Percentiles rank a stretch among this genome's conserved stretches.
phyloP scores from a whole-genome alignment of 2,888 invertebrate genomes.

The Loripinus fragilis region DNA sequence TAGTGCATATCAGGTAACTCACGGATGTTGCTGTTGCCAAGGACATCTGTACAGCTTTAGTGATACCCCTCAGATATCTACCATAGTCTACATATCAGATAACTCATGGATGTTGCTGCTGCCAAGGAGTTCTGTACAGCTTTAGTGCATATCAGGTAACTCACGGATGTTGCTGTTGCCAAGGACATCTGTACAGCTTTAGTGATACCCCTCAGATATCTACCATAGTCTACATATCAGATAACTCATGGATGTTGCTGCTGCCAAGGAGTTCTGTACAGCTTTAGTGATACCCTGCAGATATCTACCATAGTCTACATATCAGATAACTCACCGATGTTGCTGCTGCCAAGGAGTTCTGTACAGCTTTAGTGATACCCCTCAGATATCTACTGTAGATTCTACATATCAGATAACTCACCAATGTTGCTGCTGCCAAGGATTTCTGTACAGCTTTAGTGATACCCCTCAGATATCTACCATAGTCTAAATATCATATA shows the following conservation, averaged over 20 bases:
- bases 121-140: too few relatives aligned
- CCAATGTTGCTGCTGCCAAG: constrained; percentile 87
- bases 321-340: constrained; percentile 87
- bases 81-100: too few relatives aligned
- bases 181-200: constrained; percentile 88
- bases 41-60: constrained; percentile 88
- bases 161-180: constrained; percentile 87
- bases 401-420: too few relatives aligned
- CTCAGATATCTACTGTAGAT: constrained; percentile 89
- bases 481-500: constrained; percentile 88
- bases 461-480: constrained; percentile 92
- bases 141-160: too few relatives aligned
- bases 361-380: constrained; percentile 91
- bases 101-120: too few relatives aligned
- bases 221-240: too few relatives aligned
- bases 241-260: constrained; percentile 87
- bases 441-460: constrained; percentile 89
- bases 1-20: too few relatives aligned
- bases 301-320: constrained; percentile 88
- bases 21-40: constrained; percentile 87
- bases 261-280: constrained; percentile 87
- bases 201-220: constrained; percentile 93
- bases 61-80: constrained; percentile 92
- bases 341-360: constrained; percentile 86
- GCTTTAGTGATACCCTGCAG: constrained; percentile 92